Base-by-base conservation (phyloP, 2,888 invertebrate species). In the Xanthorhoe spadicearia region DNA sequence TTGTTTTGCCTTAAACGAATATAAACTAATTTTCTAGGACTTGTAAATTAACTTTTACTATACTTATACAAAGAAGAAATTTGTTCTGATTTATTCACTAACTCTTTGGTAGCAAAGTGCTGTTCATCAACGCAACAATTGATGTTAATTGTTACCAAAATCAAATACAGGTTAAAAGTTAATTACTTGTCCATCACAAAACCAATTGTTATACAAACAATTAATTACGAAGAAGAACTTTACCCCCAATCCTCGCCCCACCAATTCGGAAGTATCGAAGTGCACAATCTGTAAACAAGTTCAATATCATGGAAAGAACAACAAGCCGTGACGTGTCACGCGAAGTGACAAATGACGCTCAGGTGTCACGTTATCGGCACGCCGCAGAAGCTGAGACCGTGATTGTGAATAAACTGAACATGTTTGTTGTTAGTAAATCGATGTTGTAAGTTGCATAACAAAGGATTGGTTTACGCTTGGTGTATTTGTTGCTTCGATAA, bases 321-420 rank as follows among this genome's bases (percentile, higher is more conserved):
- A 75, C 64, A 64, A 58, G 55, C 50, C 55, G 55, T 61, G 63
- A 63, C 58, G 63, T 68, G 68, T 64, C 61, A 59, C 55, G 78
- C 74, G 81, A 77, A 83, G 85, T 90, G 90, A 91, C 90, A 92
- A 92, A 92, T 88, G 89, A 91, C 83, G 81, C 84, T 83, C 89
- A 90, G 89, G 89, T 90, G 89, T 86, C 89, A 86, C 83, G 82
- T 76, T 81, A 80, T 80, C 78, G 74, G 73, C 62, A 60, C 46
- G 71, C 68, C 78, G 72, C 83, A 83, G 83, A 77, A 79, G 75
- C 32, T 62, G 50, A 57, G 58, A 60, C 67, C 72, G 69, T 68
- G 69, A 68, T 68, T 70, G 66, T 54, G 54, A 71, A 69, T 65
- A 63, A 61, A 68, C 56, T 57, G 53, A 35, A 50, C n/a, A 59